Base-by-base conservation (phyloP, 2,113 vertebrate genomes). In the Motacilla alba region DNA sequence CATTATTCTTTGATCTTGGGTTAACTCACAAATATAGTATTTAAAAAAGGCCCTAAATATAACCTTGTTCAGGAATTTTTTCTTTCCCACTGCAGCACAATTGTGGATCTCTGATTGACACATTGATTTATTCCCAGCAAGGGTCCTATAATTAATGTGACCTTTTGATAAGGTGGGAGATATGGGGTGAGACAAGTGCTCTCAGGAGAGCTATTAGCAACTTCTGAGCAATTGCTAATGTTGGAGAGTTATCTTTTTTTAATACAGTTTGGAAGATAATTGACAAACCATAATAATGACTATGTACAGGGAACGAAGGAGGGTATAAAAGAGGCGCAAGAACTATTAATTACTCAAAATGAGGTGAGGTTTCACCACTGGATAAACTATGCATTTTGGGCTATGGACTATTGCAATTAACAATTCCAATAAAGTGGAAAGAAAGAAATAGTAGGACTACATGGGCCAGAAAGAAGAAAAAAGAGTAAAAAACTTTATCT, bases 81-180 rank as follows among this genome's bases (percentile, higher is more conserved):
- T 39, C 67, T 75, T 94, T 96, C 68, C 64, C 87, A 28, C 52
- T 96, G 82, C 85, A 95, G 87, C 89, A 97, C 88, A 94, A 68
- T 79, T 89, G 93, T 97, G 87, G 83, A 83, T 82, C 72, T 94
- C 88, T 96, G 95, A 97, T 15, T 97, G 97, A 96, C 96, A 95
- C 79, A 97, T 95, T 98, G 98, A 97, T 97, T 97, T 97, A 96
- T 96, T 98, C 96, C 72, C 97, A 87, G 95, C 96, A 96, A 97
- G 96, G 81, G 94, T 97, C 93, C 94, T 97, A 77, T 98, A 98
- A 98, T 98, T 98, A 98, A 95, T 78, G 69, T 98, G 98, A 98
- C 98, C 98, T 98, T 98, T 98, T 89, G 96, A 97, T 97, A 97
- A 97, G 97, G 94, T 98, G 93, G 94, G 91, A 96, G 95, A 95